Percentiles rank a stretch among this genome's conserved stretches.
Evolutionary conservation across 2,888 invertebrate species (phyloP).

Genomic region (Notodonta ziczac): DNA sequence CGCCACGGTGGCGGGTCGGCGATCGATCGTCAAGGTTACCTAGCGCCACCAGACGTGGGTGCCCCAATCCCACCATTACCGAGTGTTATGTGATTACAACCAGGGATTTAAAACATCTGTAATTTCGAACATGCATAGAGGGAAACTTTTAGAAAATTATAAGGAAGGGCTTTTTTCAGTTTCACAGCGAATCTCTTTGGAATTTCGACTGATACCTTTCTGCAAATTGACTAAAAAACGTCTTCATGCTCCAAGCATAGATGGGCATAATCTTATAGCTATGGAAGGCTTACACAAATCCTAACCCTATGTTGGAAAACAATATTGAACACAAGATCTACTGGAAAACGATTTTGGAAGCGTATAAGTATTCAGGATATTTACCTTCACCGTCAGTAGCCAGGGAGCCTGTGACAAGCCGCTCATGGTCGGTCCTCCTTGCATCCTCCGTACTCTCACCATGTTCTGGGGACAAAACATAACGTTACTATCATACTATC

Average conservation of each 20-base stretch:
- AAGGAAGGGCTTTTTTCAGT: no score
- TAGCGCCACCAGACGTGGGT: slow-evolving; percentile 53
- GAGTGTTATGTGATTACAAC: background rate
- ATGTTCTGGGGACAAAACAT: slow-evolving; percentile 64
- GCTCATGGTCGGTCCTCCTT: slow-evolving; percentile 84
- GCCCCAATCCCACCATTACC: slow-evolving; percentile 5
- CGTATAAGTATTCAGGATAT: slow-evolving; percentile 40
- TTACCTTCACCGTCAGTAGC: slow-evolving; percentile 94
- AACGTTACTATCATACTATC: background rate
- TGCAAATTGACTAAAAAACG: no score
- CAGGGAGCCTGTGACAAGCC: slow-evolving; percentile 89
- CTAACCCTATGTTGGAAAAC: no score
- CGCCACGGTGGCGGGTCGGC: slow-evolving; percentile 59
- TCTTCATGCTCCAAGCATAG: no score
- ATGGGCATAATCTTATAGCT: no score
- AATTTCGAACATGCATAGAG: no score
- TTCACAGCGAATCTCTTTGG: no score
- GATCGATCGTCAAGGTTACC: slow-evolving; percentile 81
- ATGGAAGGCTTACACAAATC: no score
- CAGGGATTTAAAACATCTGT: no score
- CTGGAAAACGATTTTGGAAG: background rate
- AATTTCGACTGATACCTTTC: no score
- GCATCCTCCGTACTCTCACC: slow-evolving; percentile 89
- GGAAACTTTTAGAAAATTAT: no score
- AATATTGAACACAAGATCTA: no score